A percentile compares a stretch with the other conserved stretches of the same genome.
Conservation (phyloP, 2,113 vertebrate species). For the Polypterus senegalus region DNA sequence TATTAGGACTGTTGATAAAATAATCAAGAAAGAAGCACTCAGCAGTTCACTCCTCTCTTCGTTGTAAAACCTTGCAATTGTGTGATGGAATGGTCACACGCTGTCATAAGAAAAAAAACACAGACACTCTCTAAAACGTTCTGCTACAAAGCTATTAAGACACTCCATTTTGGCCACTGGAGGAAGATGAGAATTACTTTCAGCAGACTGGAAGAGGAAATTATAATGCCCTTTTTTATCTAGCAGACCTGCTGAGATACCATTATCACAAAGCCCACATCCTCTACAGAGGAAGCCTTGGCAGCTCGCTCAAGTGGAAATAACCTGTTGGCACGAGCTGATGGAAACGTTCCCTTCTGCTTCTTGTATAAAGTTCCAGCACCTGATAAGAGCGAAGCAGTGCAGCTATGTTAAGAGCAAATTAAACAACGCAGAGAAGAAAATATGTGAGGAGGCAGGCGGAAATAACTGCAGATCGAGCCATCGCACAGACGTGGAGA, state of each 20-base stretch:
- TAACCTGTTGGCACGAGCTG: constrained; percentile 2
- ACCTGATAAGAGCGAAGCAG: neutral
- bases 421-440: neutral
- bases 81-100: no score
- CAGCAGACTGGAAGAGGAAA: constrained; percentile 4
- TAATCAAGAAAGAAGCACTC: no score
- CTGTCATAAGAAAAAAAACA: neutral
- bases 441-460: no score
- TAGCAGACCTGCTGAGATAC: constrained; percentile 1
- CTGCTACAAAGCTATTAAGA: no score
- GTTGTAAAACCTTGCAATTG: no score
- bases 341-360: neutral
- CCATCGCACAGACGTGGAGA: no score
- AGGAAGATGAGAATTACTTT: constrained; percentile 2
- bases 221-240: neutral
- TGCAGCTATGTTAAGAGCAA: constrained; percentile 5
- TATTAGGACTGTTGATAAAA: no score
- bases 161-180: neutral
- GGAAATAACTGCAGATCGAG: no score
- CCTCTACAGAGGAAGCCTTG: neutral
- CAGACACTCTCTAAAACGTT: neutral
- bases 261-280: constrained; percentile 9
- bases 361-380: neutral
- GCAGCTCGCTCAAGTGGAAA: constrained; percentile 1
- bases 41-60: no score